Evolutionary conservation across 2,888 invertebrate species (phyloP).

Genomic region (Drosophila melanosoma): DNA sequence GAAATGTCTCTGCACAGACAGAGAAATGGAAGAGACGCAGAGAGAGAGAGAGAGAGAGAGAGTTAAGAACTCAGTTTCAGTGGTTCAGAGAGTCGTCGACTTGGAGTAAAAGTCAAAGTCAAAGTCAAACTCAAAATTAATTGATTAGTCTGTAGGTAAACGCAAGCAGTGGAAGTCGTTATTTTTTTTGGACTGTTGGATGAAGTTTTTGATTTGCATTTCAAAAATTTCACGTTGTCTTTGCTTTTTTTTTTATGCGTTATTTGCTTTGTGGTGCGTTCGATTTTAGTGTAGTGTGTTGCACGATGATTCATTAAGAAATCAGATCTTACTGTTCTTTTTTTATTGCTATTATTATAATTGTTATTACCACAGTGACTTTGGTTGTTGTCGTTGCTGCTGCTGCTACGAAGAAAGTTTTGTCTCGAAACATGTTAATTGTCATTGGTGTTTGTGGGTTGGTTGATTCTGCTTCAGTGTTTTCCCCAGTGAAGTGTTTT

Average conservation of each 20-base stretch:
- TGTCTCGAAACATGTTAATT: conserved; percentile 74
- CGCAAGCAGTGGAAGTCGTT: conserved; percentile 43
- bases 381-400: conserved; percentile 27
- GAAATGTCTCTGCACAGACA: conserved; percentile 41
- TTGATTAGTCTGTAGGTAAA: conserved; percentile 66
- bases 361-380: conserved; percentile 11
- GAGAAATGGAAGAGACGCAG: not conserved
- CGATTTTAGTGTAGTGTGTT: not conserved
- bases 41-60: conserved; percentile 1
- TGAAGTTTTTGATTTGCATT: conserved; percentile 49
- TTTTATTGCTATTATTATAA: conserved; percentile 2
- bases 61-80: not conserved
- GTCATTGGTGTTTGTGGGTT: conserved; percentile 30
- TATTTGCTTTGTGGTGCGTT: conserved; percentile 27
- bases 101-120: conserved; percentile 26
- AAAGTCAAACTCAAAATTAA: conserved; percentile 44
- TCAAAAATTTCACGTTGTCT: conserved; percentile 6
- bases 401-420: conserved; percentile 69
- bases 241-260: not conserved
- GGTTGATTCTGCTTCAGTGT: not conserved
- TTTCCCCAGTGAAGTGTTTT: not conserved
- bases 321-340: conserved; percentile 28
- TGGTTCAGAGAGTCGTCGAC: not conserved
- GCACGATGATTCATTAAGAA: conserved; percentile 55
- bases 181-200: not conserved